Conservation (phyloP, 2,113 vertebrate species). For the Chaenogobius annularis region DNA sequence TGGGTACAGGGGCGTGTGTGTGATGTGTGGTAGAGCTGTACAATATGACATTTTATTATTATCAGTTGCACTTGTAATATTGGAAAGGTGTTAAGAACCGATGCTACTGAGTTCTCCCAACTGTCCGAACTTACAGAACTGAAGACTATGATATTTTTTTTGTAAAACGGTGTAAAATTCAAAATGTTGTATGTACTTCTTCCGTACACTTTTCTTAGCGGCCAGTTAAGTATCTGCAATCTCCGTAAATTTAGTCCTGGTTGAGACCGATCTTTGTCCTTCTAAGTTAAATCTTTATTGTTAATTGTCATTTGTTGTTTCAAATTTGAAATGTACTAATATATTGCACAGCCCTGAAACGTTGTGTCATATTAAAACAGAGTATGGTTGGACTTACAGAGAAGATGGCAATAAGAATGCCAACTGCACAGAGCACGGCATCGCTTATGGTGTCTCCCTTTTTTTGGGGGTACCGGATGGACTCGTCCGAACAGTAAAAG, state of each 20-base stretch:
- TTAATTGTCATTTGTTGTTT: not conserved
- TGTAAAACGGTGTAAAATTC: too few relatives aligned
- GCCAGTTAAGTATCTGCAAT: too few relatives aligned
- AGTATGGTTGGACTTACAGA: slow-evolving; percentile 83
- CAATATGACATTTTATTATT: not conserved
- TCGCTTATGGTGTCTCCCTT: slow-evolving; percentile 95
- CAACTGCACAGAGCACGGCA: slow-evolving; percentile 91
- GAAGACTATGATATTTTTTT: too few relatives aligned
- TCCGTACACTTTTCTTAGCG: too few relatives aligned
- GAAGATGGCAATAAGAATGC: slow-evolving; percentile 94
- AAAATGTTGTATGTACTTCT: too few relatives aligned
- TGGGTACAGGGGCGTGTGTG: not conserved
- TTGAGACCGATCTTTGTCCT: too few relatives aligned
- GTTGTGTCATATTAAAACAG: not conserved
- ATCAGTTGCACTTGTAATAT: not conserved
- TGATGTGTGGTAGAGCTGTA: not conserved
- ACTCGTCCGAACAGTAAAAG: slow-evolving; percentile 85
- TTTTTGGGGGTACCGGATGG: slow-evolving; percentile 96
- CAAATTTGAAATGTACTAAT: not conserved
- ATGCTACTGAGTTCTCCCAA: too few relatives aligned
- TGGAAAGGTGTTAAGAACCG: not conserved
- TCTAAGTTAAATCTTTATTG: not conserved
- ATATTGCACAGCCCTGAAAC: not conserved
- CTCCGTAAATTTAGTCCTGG: too few relatives aligned
- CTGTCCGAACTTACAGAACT: too few relatives aligned